A percentile compares a stretch with the other conserved stretches of the same genome.
Conservation (phyloP, 2,113 vertebrate species). For the Protobothrops mucrosquamatus region DNA sequence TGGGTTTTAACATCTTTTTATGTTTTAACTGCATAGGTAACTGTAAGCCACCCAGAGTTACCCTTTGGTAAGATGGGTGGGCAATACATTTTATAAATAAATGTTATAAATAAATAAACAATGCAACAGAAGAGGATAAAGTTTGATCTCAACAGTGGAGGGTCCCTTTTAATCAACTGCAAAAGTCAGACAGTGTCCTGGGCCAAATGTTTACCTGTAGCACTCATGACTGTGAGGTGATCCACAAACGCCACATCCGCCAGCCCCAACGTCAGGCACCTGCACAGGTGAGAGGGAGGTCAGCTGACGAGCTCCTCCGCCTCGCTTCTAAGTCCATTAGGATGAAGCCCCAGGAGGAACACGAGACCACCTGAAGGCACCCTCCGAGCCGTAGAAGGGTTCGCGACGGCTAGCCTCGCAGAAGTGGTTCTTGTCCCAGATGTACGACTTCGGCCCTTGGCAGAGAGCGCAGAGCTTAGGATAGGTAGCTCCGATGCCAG, state of each 20-base stretch:
- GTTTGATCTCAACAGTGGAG: not conserved
- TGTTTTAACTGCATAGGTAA: not conserved
- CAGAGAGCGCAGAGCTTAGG: constrained; percentile 77
- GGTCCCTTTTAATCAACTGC: not conserved
- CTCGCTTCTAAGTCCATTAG: not conserved
- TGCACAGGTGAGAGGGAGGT: constrained; percentile 51
- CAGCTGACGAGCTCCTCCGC: not conserved
- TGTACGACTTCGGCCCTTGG: constrained; percentile 81
- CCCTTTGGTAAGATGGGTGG: no score
- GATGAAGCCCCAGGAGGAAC: not conserved
- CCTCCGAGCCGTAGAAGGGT: constrained; percentile 84
- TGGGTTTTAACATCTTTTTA: not conserved
- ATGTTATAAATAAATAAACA: no score
- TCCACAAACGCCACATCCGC: constrained; percentile 89
- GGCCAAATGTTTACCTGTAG: constrained; percentile 68
- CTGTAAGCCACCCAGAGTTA: not conserved
- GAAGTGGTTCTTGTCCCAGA: constrained; percentile 80
- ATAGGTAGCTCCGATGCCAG: constrained; percentile 75
- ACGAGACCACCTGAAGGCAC: constrained; percentile 80
- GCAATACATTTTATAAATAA: no score
- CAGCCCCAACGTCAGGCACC: constrained; percentile 77
- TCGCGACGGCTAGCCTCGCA: constrained; percentile 84
- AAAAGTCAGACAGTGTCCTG: not conserved
- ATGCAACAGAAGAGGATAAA: not conserved
- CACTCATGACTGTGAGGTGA: constrained; percentile 74